Base-by-base conservation (phyloP, 2,888 invertebrate species). In the Chymomyza caudatula region DNA sequence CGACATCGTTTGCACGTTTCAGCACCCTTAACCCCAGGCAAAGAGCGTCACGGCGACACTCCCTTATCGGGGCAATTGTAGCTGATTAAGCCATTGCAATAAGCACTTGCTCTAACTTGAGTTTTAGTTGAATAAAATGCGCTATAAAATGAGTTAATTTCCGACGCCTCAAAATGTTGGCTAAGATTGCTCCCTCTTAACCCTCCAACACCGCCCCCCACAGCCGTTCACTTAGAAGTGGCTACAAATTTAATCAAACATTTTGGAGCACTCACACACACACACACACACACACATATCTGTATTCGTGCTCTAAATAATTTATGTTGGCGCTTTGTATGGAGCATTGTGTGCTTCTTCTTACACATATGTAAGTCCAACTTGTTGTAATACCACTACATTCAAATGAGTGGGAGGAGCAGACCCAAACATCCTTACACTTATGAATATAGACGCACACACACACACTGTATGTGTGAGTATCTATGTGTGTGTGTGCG, bases 91-190 rank as follows among this genome's bases (percentile, higher is more conserved):
- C 15, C 20, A 63, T 59, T 53, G 59, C 37, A 53, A 49, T 64
- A 60, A 54, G 57, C 8, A 13, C 20, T 59, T 63, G 65, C 57
- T 15, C 3, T 58, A 11, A 11, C 29, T 49, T 20, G 19, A 51
- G 51, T 51, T 49, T 59, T 63, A 64, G 70, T 70, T 68, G 42
- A 60, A 68, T 54, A 47, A 64, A 69, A 64, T 51, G 52, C 42
- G 71, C 74, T 65, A 74, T 86, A 76, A 76, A 86, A 82, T 69
- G 73, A 86, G 77, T 85, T 82, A 85, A 82, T 82, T 82, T 86
- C 69, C 75, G 67, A 79, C 65, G 73, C 67, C 69, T 65, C 19
- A 49, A 15, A 29, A 37, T n/a, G n/a, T n/a, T n/a, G n/a, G n/a
- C n/a, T n/a, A n/a, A n/a, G n/a, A n/a, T n/a, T n/a, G n/a, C 25